Conservation (phyloP, 2,888 invertebrate species). For the Alentia gelatinosa region DNA sequence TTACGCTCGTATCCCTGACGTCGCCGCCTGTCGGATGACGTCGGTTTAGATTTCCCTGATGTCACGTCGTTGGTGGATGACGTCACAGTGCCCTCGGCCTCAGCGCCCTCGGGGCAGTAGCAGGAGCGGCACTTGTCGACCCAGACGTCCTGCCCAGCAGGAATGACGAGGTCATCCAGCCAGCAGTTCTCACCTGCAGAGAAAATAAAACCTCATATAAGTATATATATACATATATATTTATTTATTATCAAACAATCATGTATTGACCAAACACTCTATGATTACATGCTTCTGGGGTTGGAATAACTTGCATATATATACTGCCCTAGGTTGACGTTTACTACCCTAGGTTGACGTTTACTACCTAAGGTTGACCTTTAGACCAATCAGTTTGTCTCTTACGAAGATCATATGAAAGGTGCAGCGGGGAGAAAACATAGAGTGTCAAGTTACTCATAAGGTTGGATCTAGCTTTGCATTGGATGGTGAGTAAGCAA, state of each 20-base stretch:
- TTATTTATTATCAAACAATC: background rate
- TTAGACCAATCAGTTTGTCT: too few species aligned
- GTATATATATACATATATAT: background rate
- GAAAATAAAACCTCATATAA: background rate
- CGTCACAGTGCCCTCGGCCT: background rate
- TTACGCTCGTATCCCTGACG: slow-evolving; percentile 10
- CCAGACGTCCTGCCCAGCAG: slow-evolving; percentile 52
- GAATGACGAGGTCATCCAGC: slow-evolving; percentile 52
- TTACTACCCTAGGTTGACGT: too few species aligned
- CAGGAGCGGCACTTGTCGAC: slow-evolving; percentile 54
- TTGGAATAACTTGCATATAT: too few species aligned
- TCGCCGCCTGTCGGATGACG: background rate
- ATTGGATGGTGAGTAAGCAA: too few species aligned
- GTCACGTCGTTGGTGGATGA: background rate
- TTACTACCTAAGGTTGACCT: too few species aligned
- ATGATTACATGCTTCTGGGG: too few species aligned
- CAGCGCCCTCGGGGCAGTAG: slow-evolving; percentile 34
- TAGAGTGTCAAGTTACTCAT: too few species aligned
- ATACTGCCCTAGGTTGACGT: too few species aligned
- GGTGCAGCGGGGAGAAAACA: too few species aligned
- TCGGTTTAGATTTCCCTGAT: slow-evolving; percentile 7
- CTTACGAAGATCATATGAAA: too few species aligned
- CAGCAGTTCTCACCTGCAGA: slow-evolving; percentile 51
- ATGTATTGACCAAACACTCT: too few species aligned
- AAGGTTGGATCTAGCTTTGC: too few species aligned